Evolutionary conservation across 2,113 vertebrate genomes (phyloP).

Genomic region (Salvelinus sp.): DNA sequence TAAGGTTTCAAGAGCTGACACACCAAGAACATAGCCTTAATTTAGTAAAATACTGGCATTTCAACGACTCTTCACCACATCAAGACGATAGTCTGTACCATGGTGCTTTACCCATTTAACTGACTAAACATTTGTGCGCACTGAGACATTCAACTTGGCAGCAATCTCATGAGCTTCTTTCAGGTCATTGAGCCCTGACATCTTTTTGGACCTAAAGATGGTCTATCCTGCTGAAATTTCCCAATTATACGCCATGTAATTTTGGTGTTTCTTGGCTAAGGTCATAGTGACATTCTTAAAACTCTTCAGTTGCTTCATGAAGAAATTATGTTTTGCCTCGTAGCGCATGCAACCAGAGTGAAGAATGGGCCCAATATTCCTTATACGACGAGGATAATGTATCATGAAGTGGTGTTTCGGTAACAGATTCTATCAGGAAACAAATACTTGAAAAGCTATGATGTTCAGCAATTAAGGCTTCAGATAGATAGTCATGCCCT

Average conservation of each 20-base stretch:
- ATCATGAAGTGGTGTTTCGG: too few relatives aligned
- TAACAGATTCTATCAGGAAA: neutral
- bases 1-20: too few relatives aligned
- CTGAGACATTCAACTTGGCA: neutral
- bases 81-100: slow-evolving; percentile 5
- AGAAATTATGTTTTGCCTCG: neutral
- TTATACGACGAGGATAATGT: neutral
- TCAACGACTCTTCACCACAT: too few relatives aligned
- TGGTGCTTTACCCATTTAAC: slow-evolving; percentile 10
- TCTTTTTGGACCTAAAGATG: slow-evolving; percentile 9
- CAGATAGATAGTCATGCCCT: slow-evolving; percentile 40
- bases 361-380: too few relatives aligned
- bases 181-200: slow-evolving; percentile 1
- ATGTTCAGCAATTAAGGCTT: slow-evolving; percentile 38
- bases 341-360: neutral
- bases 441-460: slow-evolving; percentile 19
- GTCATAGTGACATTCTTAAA: neutral
- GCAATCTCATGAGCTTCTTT: slow-evolving; percentile 13
- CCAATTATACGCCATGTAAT: neutral
- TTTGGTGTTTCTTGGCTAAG: neutral
- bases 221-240: neutral
- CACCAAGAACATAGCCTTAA: too few relatives aligned
- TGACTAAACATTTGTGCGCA: neutral
- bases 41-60: too few relatives aligned
- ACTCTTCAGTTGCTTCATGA: neutral